Evolutionary conservation across 35 echinoderm and acorn worm genomes (phyloP), one percentile per base, ranked within the genome.

Genomic region (Holothuria glaberrima): DNA sequence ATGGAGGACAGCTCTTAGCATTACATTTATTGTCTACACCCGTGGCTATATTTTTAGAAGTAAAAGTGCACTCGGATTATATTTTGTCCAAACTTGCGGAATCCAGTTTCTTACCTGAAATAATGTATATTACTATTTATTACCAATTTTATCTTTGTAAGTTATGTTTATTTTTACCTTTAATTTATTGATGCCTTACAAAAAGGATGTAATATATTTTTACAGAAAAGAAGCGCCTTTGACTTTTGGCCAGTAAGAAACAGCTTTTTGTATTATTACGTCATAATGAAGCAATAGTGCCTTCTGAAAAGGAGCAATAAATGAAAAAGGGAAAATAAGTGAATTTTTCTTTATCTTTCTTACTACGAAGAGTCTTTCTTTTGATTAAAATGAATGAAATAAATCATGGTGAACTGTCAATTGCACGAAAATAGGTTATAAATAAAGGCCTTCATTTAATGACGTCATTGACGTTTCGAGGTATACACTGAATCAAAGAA

Each of bases 241-340:
- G 74, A 54, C 9, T 20, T 50, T 21, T 78, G 41, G 38, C 74
- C 74, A 78, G 74, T 78, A 48, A 78, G 31, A 27, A n/a, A 78
- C 74, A 78, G 74, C 74, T 78, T 78, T 75, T 69, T 78, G 38
- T 78, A 78, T 48, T 48, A 78, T 78, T 24, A 48, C 50, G 74
- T 78, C 74, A 48, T 78, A 50, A 48, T 78, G 44, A 78, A 30
- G 20, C 50, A 48, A 78, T 22, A 78, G 74, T 78, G 74, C 74
- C 74, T 78, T 78, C 74, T 78, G 38, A 48, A 54, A 78, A 78
- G 74, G 50, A 78, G 74, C 74, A 78, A 78, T 78, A 78, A 78
- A 78, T 78, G 38, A 48, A 78, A 78, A 48, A 9, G 21, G 50
- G 24, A 24, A 75, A 45, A 38, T 35, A 41, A 4, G 36, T 2